Conservation (phyloP, 2,797 vertebrate genomes). For the Argyrosomus regius region DNA sequence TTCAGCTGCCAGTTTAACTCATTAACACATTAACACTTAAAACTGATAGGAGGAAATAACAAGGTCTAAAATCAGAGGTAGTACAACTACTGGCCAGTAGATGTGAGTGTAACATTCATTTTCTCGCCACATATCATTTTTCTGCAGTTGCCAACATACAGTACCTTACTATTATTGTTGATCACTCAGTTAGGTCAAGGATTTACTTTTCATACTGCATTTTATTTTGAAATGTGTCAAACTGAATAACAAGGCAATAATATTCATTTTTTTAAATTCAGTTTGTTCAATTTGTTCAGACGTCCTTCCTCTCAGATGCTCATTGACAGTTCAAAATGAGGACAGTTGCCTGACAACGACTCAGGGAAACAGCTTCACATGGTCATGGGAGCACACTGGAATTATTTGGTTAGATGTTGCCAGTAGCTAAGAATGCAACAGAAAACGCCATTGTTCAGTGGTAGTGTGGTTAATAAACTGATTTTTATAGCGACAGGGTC, state of each 20-base stretch:
- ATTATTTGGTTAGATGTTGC: conserved; percentile 37
- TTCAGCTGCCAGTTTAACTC: background rate
- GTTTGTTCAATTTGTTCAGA: conserved; percentile 12
- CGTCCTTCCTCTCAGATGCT: conserved; percentile 3
- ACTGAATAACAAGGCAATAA: background rate
- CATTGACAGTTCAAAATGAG: background rate
- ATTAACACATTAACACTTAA: background rate
- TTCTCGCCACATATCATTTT: background rate
- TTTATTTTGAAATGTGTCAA: conserved; percentile 3
- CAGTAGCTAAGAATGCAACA: conserved; percentile 15
- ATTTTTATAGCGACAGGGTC: conserved; percentile 1
- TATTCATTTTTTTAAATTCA: background rate
- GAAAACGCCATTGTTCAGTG: background rate
- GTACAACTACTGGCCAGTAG: conserved; percentile 65
- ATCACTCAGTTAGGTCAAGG: background rate
- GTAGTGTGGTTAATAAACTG: conserved; percentile 6
- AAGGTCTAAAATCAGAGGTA: background rate
- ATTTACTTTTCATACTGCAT: background rate
- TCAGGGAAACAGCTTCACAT: conserved; percentile 23
- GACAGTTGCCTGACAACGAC: conserved; percentile 10
- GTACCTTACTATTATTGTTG: background rate
- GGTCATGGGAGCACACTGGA: conserved; percentile 12
- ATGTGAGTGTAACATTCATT: conserved; percentile 69
- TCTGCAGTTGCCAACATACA: background rate
- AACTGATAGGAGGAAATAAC: too few species aligned